Base-by-base conservation (phyloP, 2,888 invertebrate genomes). In the Melinaea marsaeus region DNA sequence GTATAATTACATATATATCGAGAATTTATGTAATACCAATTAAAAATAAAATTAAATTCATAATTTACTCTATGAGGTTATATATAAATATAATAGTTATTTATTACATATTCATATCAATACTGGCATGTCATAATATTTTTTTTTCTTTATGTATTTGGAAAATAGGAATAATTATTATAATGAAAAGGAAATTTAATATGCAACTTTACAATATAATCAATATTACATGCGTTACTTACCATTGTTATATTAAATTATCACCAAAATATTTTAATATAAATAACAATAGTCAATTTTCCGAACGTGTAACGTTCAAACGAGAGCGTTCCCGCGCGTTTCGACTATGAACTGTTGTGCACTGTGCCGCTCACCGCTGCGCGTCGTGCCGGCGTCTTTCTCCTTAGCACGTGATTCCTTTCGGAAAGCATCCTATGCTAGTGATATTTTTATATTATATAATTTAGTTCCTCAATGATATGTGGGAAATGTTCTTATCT, bases 401-500 rank as follows among this genome's bases (percentile, higher is more conserved):
- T 80, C 82, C 73, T 74, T 78, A 74, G 79, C 84, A 86, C 84
- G 85, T 85, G 80, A 86, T 76, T 74, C 70, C 68, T 74, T 80
- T 83, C 78, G 42, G 86, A 86, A 85, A 86, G 87, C 78, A 77
- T 77, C 80, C 81, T 79, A 51, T 51, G 32, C 32, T 32, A 51
- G 32, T 11, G 64, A 65, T 42, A 9, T 9, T 42, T 42, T 42
- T 42, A 42, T 9, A 42, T 42, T 42, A 42, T 42, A 42, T 42
- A 42, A 42, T 11, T 9, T 42, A 42, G 11, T 42, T 42, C 42
- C 42, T 42, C 5, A 37, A 37, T 37, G 7, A 37, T 4, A 37
- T 48, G 32, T 51, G 9, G 32, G 9, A 11, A 32, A 32, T 51
- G 7, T 48, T n/a, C n/a, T 32, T 32, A n/a, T 22, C 7, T 9